Percentiles rank a stretch among this genome's conserved stretches.
Evolutionary conservation across 2,113 vertebrate genomes (phyloP).

Genomic region (Petrocephalus zakoni): DNA sequence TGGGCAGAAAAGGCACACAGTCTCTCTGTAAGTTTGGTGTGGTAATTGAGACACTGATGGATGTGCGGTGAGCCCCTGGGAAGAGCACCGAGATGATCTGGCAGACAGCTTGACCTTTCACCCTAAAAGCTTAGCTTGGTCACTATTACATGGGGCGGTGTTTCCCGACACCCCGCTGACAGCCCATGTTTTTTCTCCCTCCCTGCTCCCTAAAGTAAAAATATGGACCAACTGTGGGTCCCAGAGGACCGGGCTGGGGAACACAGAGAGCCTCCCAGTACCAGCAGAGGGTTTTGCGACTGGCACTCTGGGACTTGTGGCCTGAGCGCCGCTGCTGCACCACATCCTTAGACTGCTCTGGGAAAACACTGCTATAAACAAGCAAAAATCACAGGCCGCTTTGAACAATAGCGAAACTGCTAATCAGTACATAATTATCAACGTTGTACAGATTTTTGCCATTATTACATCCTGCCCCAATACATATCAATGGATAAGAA

Average conservation of each 20-base stretch:
- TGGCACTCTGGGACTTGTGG: not conserved
- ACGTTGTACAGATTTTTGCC: not conserved
- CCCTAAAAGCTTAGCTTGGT: not conserved
- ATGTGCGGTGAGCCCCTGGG: not conserved
- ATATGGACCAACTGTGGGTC: too few relatives aligned
- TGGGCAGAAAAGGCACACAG: not conserved
- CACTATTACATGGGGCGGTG: not conserved
- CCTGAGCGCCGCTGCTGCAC: not conserved
- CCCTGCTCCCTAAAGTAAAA: not conserved
- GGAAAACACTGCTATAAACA: not conserved
- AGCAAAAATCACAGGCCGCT: not conserved
- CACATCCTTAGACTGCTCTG: not conserved
- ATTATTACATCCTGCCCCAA: not conserved
- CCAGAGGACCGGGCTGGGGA: too few relatives aligned
- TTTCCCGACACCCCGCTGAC: not conserved
- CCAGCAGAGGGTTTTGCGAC: not conserved
- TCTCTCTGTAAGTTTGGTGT: not conserved
- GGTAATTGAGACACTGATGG: not conserved
- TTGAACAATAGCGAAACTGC: not conserved
- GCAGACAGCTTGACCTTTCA: not conserved
- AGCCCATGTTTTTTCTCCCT: not conserved
- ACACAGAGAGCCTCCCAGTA: not conserved
- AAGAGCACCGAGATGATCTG: not conserved
- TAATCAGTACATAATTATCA: not conserved
- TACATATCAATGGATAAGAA: not conserved